A percentile compares a stretch with the other conserved stretches of the same genome.
Evolutionary conservation across 2,797 vertebrate species (phyloP).

Genomic region (Pangasius krempfi): DNA sequence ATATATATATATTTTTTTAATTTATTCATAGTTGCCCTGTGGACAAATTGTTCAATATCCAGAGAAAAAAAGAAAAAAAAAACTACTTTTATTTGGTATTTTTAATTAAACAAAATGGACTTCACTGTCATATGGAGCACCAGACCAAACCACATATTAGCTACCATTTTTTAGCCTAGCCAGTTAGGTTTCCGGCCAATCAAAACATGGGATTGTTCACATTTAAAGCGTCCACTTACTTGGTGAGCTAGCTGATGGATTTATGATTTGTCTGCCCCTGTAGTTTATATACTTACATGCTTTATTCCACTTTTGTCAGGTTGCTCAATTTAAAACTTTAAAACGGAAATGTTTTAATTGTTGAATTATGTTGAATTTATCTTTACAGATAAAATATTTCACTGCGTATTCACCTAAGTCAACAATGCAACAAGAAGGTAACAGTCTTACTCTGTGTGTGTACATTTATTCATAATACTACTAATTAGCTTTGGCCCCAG

Average conservation of each 20-base stretch:
- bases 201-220: neutral
- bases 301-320: neutral
- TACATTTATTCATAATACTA: neutral
- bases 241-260: neutral
- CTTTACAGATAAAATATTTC: slow-evolving; percentile 66
- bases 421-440: slow-evolving; percentile 72
- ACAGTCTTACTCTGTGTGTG: neutral
- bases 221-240: neutral
- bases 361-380: neutral
- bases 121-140: neutral
- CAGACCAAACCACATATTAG: neutral
- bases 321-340: neutral
- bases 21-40: neutral
- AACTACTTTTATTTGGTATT: neutral
- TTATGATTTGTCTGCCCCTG: neutral
- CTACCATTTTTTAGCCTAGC: neutral
- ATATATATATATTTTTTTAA: neutral
- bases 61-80: neutral
- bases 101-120: neutral
- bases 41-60: neutral
- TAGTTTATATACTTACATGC: neutral
- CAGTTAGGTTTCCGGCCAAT: neutral
- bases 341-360: neutral
- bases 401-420: slow-evolving; percentile 61
- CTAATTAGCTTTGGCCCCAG: neutral